A percentile compares a stretch with the other conserved stretches of the same genome.
Evolutionary conservation across 2,113 vertebrate genomes (phyloP).

Genomic region (Myiozetetes cayanensis): DNA sequence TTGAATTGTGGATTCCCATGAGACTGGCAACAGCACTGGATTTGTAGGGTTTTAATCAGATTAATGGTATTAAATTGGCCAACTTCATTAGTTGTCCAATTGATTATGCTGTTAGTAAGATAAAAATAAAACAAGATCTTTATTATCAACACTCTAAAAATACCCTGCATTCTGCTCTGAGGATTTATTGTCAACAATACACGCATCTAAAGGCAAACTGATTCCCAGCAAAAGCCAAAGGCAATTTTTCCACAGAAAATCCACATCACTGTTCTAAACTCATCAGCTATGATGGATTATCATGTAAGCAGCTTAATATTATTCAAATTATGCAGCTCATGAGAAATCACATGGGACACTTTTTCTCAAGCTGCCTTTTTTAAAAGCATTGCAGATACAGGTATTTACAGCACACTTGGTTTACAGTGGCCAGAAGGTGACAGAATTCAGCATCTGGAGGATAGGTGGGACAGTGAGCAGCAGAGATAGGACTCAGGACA

Average conservation of each 20-base stretch:
- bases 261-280: background rate
- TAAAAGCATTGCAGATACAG: background rate
- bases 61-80: background rate
- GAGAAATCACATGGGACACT: background rate
- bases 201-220: background rate
- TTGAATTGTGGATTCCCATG: background rate
- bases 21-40: background rate
- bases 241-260: background rate
- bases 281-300: background rate
- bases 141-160: constrained; percentile 11
- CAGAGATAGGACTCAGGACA: background rate
- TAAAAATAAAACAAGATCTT: constrained; percentile 1
- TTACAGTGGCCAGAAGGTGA: background rate
- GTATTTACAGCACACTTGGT: background rate
- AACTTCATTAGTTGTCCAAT: background rate
- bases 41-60: background rate
- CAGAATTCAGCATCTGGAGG: background rate
- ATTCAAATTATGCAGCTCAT: background rate
- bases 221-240: background rate
- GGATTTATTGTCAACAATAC: background rate
- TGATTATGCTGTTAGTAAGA: background rate
- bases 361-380: constrained; percentile 33
- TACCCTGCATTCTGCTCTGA: background rate
- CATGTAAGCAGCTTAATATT: background rate
- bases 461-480: background rate